phyloP scores from a whole-genome alignment of 2,888 invertebrate genomes.

The Salpingus planirostris region DNA sequence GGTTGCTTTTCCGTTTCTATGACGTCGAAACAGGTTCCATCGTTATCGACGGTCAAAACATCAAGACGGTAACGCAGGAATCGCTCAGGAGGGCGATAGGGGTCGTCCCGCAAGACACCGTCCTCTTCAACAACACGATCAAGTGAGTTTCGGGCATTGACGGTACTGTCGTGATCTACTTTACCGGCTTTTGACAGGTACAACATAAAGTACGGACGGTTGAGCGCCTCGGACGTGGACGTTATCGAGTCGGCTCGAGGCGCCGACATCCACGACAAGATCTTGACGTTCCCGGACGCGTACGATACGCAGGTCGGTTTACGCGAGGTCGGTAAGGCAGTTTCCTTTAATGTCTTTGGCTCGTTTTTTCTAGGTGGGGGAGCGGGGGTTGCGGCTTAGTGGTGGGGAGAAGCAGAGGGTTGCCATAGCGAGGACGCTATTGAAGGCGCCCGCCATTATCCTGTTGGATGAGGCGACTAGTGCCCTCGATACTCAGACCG shows the following conservation, averaged over 20 bases:
- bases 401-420: constrained; percentile 98
- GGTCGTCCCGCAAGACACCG: constrained; percentile 96
- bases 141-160: constrained; percentile 48
- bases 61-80: constrained; percentile 74
- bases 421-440: constrained; percentile 89
- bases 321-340: too few relatives aligned
- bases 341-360: too few relatives aligned
- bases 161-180: background rate
- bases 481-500: constrained; percentile 91
- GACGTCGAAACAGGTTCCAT: constrained; percentile 86
- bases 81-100: constrained; percentile 79
- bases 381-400: constrained; percentile 87
- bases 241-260: constrained; percentile 81
- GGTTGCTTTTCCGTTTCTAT: constrained; percentile 92
- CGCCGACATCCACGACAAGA: constrained; percentile 91
- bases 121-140: constrained; percentile 87
- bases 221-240: constrained; percentile 69
- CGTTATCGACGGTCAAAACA: constrained; percentile 80
- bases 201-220: constrained; percentile 88
- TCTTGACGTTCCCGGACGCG: constrained; percentile 81
- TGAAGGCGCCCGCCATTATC: constrained; percentile 86
- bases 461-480: constrained; percentile 93
- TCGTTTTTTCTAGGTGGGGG: constrained; percentile 80
- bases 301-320: constrained; percentile 72
- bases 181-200: constrained; percentile 49